Evolutionary conservation across 1,140 invertebrate genomes (phyloP).

Genomic region (Drosophila busckii): DNA sequence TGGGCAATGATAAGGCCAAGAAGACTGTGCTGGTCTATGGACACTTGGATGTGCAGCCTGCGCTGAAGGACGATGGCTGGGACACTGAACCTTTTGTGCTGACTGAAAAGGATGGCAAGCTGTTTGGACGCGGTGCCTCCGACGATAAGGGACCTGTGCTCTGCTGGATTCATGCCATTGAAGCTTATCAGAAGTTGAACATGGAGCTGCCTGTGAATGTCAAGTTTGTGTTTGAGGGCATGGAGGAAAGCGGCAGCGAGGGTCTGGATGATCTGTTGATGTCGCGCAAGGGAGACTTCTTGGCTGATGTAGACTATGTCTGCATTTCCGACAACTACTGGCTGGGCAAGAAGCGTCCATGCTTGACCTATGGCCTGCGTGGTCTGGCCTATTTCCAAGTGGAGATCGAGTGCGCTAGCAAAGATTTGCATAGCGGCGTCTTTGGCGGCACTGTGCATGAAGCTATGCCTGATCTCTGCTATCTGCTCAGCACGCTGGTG

Average conservation of each 20-base stretch:
- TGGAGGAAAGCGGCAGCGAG: conserved; percentile 98
- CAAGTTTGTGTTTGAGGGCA: conserved; percentile 98
- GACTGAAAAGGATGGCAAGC: conserved; percentile 92
- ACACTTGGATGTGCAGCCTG: conserved; percentile 98
- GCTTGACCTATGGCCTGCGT: conserved; percentile 96
- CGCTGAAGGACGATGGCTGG: conserved; percentile 95
- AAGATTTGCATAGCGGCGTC: conserved; percentile 97
- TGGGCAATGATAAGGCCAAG: conserved; percentile 92
- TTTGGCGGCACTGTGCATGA: conserved; percentile 95
- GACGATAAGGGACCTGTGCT: conserved; percentile 97
- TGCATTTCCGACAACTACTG: conserved; percentile 99
- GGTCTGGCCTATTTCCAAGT: conserved; percentile 96
- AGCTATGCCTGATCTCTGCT: conserved; percentile 93
- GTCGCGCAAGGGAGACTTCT: conserved; percentile 87
- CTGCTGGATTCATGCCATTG: conserved; percentile 96
- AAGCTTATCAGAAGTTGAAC: conserved; percentile 89
- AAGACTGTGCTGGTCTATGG: conserved; percentile 97
- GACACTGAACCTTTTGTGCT: conserved; percentile 95
- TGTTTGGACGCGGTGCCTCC: conserved; percentile 94
- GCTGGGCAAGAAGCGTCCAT: conserved; percentile 97
- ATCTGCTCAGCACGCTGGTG: conserved; percentile 89
- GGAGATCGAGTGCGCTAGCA: conserved; percentile 92
- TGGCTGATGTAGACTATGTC: conserved; percentile 93
- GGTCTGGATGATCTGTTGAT: conserved; percentile 93
- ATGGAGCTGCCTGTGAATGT: conserved; percentile 92